Base-by-base conservation (phyloP, 2,888 invertebrate species). In the Brassicogethes aeneus region DNA sequence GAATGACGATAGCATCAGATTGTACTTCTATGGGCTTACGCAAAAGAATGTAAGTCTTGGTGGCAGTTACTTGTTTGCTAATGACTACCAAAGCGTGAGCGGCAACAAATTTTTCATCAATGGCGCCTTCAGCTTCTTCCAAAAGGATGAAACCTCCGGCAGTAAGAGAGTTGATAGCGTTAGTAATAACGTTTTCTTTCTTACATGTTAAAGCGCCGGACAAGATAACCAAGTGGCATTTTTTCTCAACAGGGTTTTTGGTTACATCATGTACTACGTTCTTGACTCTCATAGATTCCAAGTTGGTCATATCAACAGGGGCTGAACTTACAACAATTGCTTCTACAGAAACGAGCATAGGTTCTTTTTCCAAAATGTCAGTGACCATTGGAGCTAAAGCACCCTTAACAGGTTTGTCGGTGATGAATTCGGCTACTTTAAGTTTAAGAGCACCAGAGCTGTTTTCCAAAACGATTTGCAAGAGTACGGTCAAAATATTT, bases 391-490 rank as follows among this genome's bases (percentile, higher is more conserved):
- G 76, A 32, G 79, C 73, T 44, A 88, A 66, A 43, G 85, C 69
- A 29, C 77, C 74, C 59, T 87, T 87, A 0, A 77, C 68, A 39
- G 78, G 72, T 45, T 80, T 76, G 14, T 76, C 80, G 36, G 68
- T 63, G 36, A 75, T 75, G 3, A 80, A 69, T 72, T 94, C 92
- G 10, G 76, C 71, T 12, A 80, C 71, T 66, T 86, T 87, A 13
- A 93, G 65, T 59, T 84, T 85, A 2, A 80, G 64, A 7, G 80
- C 74, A 0, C 74, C 72, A 29, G 72, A 70, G 13, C 77, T 74
- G 64, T 93, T 94, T 70, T 94, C 93, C 23, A 83, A 66, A 15
- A 83, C 80, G 7, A 85, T 67, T 63, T 92, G 90, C 39, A 89
- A 61, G 42, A 78, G 69, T 33, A 77, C 75, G 1, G 79, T 75